These are phyloP conservation scores for Euzophera pinguis DNA, from an alignment of 2,888 invertebrate species.

Conservation along the genomic window DNA sequence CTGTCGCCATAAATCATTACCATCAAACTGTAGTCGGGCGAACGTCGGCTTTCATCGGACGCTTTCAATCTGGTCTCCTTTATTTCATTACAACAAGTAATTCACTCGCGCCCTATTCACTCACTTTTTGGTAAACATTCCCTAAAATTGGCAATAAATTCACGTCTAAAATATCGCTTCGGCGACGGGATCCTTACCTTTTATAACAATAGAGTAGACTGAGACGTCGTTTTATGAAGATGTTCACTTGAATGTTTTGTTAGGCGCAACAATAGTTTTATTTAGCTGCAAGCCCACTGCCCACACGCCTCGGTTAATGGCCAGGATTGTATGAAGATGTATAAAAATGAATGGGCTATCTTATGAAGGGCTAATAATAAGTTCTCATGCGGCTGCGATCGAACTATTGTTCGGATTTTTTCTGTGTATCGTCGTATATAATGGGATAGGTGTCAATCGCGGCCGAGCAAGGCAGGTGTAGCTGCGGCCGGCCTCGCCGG, in stretches of 20 bases:
- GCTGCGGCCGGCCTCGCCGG: conserved; percentile 35
- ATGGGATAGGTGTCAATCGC: conserved; percentile 77
- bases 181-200: conserved; percentile 48
- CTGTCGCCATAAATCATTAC: conserved; percentile 76
- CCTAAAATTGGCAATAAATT: conserved; percentile 77
- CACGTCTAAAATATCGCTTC: conserved; percentile 62
- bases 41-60: conserved; percentile 70
- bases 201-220: conserved; percentile 58
- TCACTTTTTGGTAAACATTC: conserved; percentile 74
- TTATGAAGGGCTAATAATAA: conserved; percentile 75
- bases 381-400: conserved; percentile 73
- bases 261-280: conserved; percentile 75
- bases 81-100: conserved; percentile 77
- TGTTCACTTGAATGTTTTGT: conserved; percentile 76
- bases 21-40: conserved; percentile 62
- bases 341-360: conserved; percentile 65
- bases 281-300: conserved; percentile 75
- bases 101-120: conserved; percentile 72
- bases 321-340: conserved; percentile 75
- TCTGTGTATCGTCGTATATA: conserved; percentile 54
- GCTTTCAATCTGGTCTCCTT: conserved; percentile 75
- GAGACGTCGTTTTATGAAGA: conserved; percentile 70
- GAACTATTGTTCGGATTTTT: conserved; percentile 70
- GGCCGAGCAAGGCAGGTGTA: conserved; percentile 59
- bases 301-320: conserved; percentile 78